Evolutionary conservation across 2,797 vertebrate genomes (phyloP), one percentile per base, ranked within the genome.

Genomic region (Merluccius polli): DNA sequence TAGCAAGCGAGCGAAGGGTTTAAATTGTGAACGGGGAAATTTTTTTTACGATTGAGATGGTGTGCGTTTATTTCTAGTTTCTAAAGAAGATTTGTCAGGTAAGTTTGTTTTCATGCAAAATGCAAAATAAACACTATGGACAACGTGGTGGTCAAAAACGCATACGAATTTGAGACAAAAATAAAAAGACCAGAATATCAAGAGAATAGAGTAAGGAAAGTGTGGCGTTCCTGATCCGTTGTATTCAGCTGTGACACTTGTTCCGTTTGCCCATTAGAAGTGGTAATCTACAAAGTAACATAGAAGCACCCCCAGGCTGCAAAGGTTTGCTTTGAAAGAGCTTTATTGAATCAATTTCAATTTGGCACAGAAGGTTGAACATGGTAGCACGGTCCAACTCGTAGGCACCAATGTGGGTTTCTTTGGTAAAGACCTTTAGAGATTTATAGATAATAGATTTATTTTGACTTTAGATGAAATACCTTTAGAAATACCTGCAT

Each of bases 291-390:
- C 52, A 75, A 35, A n/a, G n/a, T n/a, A n/a, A 73, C 68, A 83
- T 70, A 87, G 84, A 92, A 90, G 79, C 90, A 91, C 78, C 88
- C 87, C 86, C 86, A 89, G 86, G 84, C 89, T 78, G 79, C 71
- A 85, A 84, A 82, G 79, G 75, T 89, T 90, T 83, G 74, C 88
- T 85, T 86, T n/a, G 76, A 87, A 88, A 89, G 18, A 90, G 71
- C 88, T 93, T 93, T 91, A 94, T 92, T 93, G 86, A 87, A 90
- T 91, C 90, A 80, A 88, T 88, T 78, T 75, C 78, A 76, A 81
- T 86, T 79, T 90, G 86, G 84, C 86, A 88, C 86, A 90, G 79
- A 86, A 83, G 89, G 82, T 80, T 82, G 87, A 87, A 91, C 87
- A 91, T 81, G 87, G 90, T 80, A 87, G 88, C 74, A 73, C 88